Conservation (phyloP, 2,113 vertebrate species). For the Vidua macroura region DNA sequence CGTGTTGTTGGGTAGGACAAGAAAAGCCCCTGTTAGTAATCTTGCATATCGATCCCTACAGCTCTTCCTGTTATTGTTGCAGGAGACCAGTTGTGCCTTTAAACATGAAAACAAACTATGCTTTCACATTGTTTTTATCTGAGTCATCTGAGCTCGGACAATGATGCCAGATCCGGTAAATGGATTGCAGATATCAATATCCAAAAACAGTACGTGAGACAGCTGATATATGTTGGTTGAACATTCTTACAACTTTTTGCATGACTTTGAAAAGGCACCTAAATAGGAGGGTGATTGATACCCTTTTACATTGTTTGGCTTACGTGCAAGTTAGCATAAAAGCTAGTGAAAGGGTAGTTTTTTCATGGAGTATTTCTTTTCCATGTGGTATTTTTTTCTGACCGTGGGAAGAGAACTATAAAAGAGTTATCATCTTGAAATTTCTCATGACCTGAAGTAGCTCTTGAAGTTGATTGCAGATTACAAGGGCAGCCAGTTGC, state of each 20-base stretch:
- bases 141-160: slow-evolving; percentile 49
- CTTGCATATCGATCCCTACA: slow-evolving; percentile 13
- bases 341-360: neutral
- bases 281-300: slow-evolving; percentile 30
- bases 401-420: slow-evolving; percentile 53
- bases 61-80: slow-evolving; percentile 64
- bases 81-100: slow-evolving; percentile 15
- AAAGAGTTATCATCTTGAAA: slow-evolving; percentile 40
- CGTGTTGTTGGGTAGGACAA: neutral
- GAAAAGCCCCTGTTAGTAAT: slow-evolving; percentile 2
- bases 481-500: slow-evolving; percentile 19
- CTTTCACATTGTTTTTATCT: slow-evolving; percentile 43
- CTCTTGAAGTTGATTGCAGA: slow-evolving; percentile 12
- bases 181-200: slow-evolving; percentile 13
- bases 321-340: slow-evolving; percentile 2
- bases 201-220: neutral
- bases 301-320: neutral
- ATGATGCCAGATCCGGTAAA: slow-evolving; percentile 45
- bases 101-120: slow-evolving; percentile 30
- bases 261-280: neutral
- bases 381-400: slow-evolving; percentile 47
- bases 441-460: slow-evolving; percentile 61
- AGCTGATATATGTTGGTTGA: neutral
- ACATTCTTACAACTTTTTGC: neutral
- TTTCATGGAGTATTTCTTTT: slow-evolving; percentile 37